These are phyloP conservation scores for Sitophilus oryzae DNA, from an alignment of 1,140 invertebrate species.

Conservation along the genomic window DNA sequence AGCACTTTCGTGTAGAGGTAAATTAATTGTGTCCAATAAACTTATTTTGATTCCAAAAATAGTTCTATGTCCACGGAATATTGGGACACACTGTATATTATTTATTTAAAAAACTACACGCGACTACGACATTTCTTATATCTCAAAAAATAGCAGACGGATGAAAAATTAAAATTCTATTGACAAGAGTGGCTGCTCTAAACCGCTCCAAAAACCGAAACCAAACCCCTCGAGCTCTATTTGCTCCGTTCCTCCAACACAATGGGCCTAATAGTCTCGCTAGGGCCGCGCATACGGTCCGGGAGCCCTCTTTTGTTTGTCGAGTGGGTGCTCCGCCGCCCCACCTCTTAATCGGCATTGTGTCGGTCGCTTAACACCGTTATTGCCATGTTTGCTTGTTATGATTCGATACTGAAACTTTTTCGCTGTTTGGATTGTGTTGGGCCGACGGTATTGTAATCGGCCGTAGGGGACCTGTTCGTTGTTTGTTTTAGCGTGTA, in stretches of 20 bases:
- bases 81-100: no score
- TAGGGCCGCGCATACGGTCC: slow-evolving; percentile 15
- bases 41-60: no score
- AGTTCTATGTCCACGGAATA: no score
- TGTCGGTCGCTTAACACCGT: slow-evolving; percentile 16
- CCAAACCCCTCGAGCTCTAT: slow-evolving; percentile 17
- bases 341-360: slow-evolving; percentile 14
- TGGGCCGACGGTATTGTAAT: no score
- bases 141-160: no score
- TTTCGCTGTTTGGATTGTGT: slow-evolving; percentile 7
- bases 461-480: no score
- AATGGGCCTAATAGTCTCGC: slow-evolving; percentile 21
- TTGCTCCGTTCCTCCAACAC: slow-evolving; percentile 13
- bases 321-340: slow-evolving; percentile 4
- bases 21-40: no score
- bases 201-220: slow-evolving; percentile 1
- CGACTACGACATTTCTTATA: no score
- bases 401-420: slow-evolving; percentile 17
- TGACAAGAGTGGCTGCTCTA: background rate
- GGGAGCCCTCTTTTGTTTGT: slow-evolving; percentile 5
- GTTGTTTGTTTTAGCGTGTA: no score
- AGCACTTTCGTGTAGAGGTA: no score
- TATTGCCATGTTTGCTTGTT: slow-evolving; percentile 13
- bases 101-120: no score
- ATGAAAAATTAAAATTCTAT: background rate